Conservation (phyloP, 2,113 vertebrate species). For the Corythoichthys intestinalis region DNA sequence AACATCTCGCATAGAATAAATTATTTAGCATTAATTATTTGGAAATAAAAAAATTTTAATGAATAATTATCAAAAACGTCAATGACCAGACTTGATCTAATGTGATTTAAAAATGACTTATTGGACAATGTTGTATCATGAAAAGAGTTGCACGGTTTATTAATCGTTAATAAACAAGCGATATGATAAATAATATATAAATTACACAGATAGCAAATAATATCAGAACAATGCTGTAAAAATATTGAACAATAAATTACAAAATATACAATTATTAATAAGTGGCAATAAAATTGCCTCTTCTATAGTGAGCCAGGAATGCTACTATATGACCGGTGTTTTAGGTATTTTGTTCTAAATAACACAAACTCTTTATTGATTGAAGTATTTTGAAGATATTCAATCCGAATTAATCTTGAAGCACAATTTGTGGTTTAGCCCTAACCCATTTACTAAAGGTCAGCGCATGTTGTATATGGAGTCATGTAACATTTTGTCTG, state of each 20-base stretch:
- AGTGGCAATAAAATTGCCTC: neutral
- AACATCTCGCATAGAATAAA: too few species aligned
- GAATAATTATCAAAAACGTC: neutral
- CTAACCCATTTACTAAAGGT: constrained; percentile 27
- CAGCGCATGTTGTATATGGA: constrained; percentile 50
- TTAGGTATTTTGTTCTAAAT: neutral
- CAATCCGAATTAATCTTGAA: neutral
- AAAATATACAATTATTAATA: neutral
- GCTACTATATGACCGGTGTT: neutral
- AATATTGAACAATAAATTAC: neutral
- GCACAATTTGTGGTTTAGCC: constrained; percentile 17
- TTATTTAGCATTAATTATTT: too few species aligned
- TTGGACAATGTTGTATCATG: neutral
- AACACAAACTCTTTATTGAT: neutral
- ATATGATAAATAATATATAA: neutral
- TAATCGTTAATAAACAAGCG: too few species aligned
- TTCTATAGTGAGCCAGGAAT: neutral
- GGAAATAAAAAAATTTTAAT: neutral
- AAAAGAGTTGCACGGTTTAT: neutral
- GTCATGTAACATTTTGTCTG: constrained; percentile 37
- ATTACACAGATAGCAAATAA: neutral
- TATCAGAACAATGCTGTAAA: neutral
- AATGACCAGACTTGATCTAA: neutral
- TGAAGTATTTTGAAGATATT: neutral
- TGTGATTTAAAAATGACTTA: neutral